Evolutionary conservation across 2,797 vertebrate genomes (phyloP), one percentile per base, ranked within the genome.

Genomic region (Microctenopoma lineatum): DNA sequence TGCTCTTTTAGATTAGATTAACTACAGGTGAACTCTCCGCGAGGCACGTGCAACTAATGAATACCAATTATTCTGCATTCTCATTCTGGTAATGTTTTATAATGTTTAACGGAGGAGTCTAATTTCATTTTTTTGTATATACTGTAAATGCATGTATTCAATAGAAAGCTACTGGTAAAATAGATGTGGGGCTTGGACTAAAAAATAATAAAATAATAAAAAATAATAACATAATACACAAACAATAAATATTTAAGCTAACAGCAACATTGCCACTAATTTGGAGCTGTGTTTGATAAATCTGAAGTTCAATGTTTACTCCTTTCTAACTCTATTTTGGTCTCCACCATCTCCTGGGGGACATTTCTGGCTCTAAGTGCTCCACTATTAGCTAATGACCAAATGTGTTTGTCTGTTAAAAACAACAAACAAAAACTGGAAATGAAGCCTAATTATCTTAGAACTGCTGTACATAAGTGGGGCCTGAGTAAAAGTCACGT

Each of bases 1-100:
- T 52, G 59, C 32, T 36, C 8, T 47, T 48, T 51, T 46, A 53
- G 25, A 61, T 73, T 34, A 55, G 15, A 21, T 36, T 29, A 51
- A 14, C 9, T 59, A 13, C 21, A 55, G 9, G 21, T 25, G 16
- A 65, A 57, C 50, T 59, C n/a, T 36, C 8, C 0, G 21, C 1
- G 18, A 29, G 34, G 2, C 12, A 9, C 10, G 21, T 41, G 29
- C 4, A 44, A 55, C 27, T 12, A 32, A 51, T 51, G 38, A 67
- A 38, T 39, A 7, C 26, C 14, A n/a, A 42, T 42, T 7, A 4
- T 38, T 41, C 7, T 44, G 5, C 14, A 34, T 39, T 1, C 25
- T 5, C 4, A 5, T 32, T 52, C n/a, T 46, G 15, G 4, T 44
- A n/a, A 7, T 45, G 16, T 8, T 32, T 29, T 25, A 13, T 21